A percentile compares a stretch with the other conserved stretches of the same genome.
These are phyloP conservation scores for Caenorhabditis doughertyi DNA, from an alignment of 2,888 invertebrate genomes.

Conservation along the genomic window DNA sequence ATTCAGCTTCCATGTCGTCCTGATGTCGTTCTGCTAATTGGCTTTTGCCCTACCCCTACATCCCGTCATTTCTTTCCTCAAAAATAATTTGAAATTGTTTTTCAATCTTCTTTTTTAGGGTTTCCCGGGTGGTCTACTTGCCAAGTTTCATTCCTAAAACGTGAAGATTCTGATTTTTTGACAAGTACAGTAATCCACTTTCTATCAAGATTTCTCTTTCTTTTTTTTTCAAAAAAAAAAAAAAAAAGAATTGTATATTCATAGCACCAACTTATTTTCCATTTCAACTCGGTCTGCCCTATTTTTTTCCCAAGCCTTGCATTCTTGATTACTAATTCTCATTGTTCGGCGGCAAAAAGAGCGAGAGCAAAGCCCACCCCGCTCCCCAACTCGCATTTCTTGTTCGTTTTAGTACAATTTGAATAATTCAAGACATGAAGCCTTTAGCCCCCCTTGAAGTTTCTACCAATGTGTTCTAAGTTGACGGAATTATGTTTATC, in stretches of 20 bases:
- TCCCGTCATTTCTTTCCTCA: slow-evolving; percentile 33
- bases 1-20: slow-evolving; percentile 55
- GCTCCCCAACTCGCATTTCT: slow-evolving; percentile 9
- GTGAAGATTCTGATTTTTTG: too few species aligned
- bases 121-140: neutral
- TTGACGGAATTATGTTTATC: slow-evolving; percentile 21
- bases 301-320: slow-evolving; percentile 44
- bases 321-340: slow-evolving; percentile 55
- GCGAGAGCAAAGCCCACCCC: slow-evolving; percentile 28
- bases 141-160: too few species aligned
- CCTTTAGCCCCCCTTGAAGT: neutral
- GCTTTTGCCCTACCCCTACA: slow-evolving; percentile 49
- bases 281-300: neutral
- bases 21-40: slow-evolving; percentile 63
- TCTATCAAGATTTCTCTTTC: too few species aligned
- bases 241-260: neutral
- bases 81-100: slow-evolving; percentile 51
- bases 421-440: slow-evolving; percentile 29
- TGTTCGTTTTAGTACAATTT: slow-evolving; percentile 38
- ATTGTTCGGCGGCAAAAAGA: slow-evolving; percentile 29
- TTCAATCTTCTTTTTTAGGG: slow-evolving; percentile 11
- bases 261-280: neutral
- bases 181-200: too few species aligned
- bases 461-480: slow-evolving; percentile 5
- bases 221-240: too few species aligned